Percentiles rank a stretch among this genome's conserved stretches.
These are phyloP conservation scores for Lasiurus borealis DNA, from an alignment of 2,113 vertebrate genomes.

Conservation along the genomic window DNA sequence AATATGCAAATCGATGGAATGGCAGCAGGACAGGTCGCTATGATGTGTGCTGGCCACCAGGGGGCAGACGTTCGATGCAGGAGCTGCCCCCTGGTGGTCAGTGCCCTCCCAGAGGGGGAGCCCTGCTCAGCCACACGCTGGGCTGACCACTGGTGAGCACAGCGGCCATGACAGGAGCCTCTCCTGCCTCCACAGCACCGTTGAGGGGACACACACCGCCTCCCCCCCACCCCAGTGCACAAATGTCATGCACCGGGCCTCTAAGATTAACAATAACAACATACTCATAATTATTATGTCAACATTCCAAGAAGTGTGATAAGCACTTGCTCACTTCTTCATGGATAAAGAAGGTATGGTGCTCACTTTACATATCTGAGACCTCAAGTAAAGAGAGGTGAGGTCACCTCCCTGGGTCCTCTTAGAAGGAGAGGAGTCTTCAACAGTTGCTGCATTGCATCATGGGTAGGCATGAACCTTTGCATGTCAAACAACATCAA, in stretches of 20 bases:
- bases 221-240: too few relatives aligned
- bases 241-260: too few relatives aligned
- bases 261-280: background rate
- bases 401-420: background rate
- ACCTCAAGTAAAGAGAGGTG: background rate
- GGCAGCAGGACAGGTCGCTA: rapidly evolving
- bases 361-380: rapidly evolving
- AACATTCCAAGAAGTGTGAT: background rate
- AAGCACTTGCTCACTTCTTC: background rate
- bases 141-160: too few relatives aligned
- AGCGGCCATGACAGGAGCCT: too few relatives aligned
- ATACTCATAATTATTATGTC: background rate
- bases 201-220: too few relatives aligned
- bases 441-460: background rate
- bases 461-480: background rate
- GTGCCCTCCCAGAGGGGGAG: too few relatives aligned
- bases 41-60: too few relatives aligned
- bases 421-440: rapidly evolving
- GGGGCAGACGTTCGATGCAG: too few relatives aligned
- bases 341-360: background rate
- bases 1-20: too few relatives aligned
- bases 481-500: background rate
- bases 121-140: too few relatives aligned
- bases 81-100: too few relatives aligned
- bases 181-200: too few relatives aligned